Base-by-base conservation (phyloP, 1,140 invertebrate species). In the Drosophila pruinosa region DNA sequence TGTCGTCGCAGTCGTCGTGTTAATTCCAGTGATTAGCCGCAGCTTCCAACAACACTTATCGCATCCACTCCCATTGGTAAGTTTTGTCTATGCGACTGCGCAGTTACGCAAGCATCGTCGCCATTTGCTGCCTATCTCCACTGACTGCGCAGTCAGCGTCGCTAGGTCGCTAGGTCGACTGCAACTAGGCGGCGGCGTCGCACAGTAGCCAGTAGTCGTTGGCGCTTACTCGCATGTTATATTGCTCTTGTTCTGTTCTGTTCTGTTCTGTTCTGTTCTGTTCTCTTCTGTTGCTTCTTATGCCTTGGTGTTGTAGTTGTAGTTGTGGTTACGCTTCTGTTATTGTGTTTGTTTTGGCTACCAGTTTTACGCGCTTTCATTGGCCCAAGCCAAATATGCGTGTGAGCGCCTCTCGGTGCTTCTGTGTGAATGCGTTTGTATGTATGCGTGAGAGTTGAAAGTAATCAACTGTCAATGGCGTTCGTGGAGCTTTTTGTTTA, bases 301-400 rank as follows among this genome's bases (percentile, higher is more conserved):
- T 45, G 43, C 12, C 24, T 47, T 47, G 21, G 5, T 21, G 21
- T 26, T 47, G 21, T 12, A 2, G 21, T 12, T 47, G 43, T 8
- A 6, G 43, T 26, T 24, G 22, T 47, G 2, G 8, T 19, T 53
- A 38, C 26, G 39, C 17, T 45, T 17, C 10, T 48, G 47, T 58
- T 21, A 7, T 48, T 73, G 52, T 45, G 45, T 57, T 78, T 61
- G 67, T 39, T 45, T 67, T 22, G 61, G 79, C 89, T 90, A 90
- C 89, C 89, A 83, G 89, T 90, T 88, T 90, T 90, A 90, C 89
- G 89, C 89, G 77, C 72, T 89, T 75, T 80, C 78, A 90, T 90
- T 90, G 89, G 89, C 63, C 78, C 63, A 75, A 12, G 39, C 47
- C 50, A 28, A 47, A 50, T 57, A 45, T 67, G 69, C 69, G 61